phyloP scores from a whole-genome alignment of 30 jellyfish, hydroid and myxozoan genomes.

The Hydractinia echinata region DNA sequence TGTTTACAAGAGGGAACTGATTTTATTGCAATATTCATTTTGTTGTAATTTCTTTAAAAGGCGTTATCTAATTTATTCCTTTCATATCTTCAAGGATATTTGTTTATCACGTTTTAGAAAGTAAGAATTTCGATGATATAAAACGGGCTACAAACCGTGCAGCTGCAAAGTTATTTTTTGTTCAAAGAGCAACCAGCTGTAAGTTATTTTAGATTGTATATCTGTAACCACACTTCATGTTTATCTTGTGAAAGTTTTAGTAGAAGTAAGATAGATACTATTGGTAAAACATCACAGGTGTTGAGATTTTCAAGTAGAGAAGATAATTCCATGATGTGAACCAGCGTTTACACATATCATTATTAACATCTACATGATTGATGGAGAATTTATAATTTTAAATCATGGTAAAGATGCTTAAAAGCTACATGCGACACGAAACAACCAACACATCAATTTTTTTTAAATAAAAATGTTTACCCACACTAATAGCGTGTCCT shows the following conservation, averaged over 20 bases:
- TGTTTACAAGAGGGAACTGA: too few species aligned
- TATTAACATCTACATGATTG: too few species aligned
- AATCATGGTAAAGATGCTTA: neutral
- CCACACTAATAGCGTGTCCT: too few species aligned
- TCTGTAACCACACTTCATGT: too few species aligned
- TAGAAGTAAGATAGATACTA: neutral
- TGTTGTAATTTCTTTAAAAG: too few species aligned
- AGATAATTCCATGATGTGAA: too few species aligned
- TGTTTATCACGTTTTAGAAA: conserved; percentile 30
- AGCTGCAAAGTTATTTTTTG: conserved; percentile 80
- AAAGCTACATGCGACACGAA: neutral
- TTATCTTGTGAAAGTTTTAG: neutral
- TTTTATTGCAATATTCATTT: too few species aligned
- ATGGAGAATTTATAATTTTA: too few species aligned
- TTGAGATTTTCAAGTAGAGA: too few species aligned
- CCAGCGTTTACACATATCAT: too few species aligned
- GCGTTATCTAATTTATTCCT: conserved; percentile 3
- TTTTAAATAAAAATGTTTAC: neutral
- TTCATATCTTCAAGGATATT: neutral
- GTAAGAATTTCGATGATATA: conserved; percentile 80
- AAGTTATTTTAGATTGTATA: conserved; percentile 13
- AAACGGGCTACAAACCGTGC: conserved; percentile 87
- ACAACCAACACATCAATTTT: neutral
- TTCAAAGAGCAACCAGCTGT: conserved; percentile 74
- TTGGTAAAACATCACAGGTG: too few species aligned